Base-by-base conservation (phyloP, 2,113 vertebrate species). In the Paradoxurus hermaphroditus region DNA sequence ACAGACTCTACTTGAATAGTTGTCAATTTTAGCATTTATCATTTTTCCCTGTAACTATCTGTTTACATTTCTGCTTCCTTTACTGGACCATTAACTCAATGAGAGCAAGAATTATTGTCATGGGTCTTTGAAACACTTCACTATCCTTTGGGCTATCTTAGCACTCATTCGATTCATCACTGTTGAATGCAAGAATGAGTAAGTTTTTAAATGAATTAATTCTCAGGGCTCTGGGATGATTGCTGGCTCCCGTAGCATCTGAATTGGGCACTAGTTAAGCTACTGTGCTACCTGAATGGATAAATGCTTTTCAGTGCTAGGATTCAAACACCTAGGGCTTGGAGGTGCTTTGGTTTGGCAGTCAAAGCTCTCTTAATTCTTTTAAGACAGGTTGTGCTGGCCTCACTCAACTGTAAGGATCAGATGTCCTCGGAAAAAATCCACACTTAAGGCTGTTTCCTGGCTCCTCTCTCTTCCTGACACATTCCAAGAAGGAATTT, bases 401-500 rank as follows among this genome's bases (percentile, higher is more conserved):
- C 90, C 73, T 92, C 79, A 25, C n/a, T 96, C 67, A 83, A 85
- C 31, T 73, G 31, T 56, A 84, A 59, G 44, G 87, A 92, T 97
- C 96, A 96, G 87, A 96, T 96, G 77, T 96, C 92, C 86, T 97
- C 2, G 9, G 86, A 70, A 83, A 93, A 91, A 96, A 92, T 94
- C 79, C 75, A 88, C 89, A 63, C 81, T 95, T 75, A 56, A 67
- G 44, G 56, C 86, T 94, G 34, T 97, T 96, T 96, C 96, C 93
- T 97, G 97, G 94, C 96, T 94, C 56, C 70, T 93, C 49, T 75
- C 41, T 97, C 95, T 92, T 96, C 63, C 85, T 97, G 94, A 97
- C 97, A 97, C 96, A 96, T 97, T 97, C 96, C 94, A 96, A 95
- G 77, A 88, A 96, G 94, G 90, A 95, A 98, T 98, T 98, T 97